Conservation (phyloP, 2,888 invertebrate genomes). For the Drosophila seclusa region DNA sequence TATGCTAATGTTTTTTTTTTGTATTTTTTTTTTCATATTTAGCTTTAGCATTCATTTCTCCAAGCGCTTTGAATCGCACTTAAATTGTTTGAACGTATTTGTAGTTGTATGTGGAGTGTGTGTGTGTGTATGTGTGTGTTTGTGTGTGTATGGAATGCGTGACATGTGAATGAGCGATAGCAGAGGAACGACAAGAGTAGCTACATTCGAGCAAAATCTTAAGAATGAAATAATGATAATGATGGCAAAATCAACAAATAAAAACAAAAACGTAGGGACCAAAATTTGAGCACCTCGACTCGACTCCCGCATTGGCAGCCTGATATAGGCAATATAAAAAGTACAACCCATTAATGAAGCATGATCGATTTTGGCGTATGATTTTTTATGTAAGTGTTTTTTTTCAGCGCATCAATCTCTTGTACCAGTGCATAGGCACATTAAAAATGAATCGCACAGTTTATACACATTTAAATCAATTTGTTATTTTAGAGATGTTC, state of each 20-base stretch:
- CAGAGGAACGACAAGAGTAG: slow-evolving; percentile 41
- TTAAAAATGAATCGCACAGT: slow-evolving; percentile 33
- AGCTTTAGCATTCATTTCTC: slow-evolving; percentile 79
- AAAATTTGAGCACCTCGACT: slow-evolving; percentile 18
- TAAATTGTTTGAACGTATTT: slow-evolving; percentile 41
- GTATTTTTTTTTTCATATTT: slow-evolving; percentile 62
- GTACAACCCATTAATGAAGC: slow-evolving; percentile 39
- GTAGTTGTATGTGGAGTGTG: slow-evolving; percentile 3
- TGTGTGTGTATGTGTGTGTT: slow-evolving; percentile 5
- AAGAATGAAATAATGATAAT: slow-evolving; percentile 55
- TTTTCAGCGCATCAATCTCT: slow-evolving; percentile 17
- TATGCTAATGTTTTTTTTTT: slow-evolving; percentile 29
- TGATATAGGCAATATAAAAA: slow-evolving; percentile 28
- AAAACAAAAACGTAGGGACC: slow-evolving; percentile 31
- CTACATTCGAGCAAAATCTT: slow-evolving; percentile 36
- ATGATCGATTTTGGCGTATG: slow-evolving; percentile 48
- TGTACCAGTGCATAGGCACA: neutral
- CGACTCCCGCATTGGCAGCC: slow-evolving; percentile 19
- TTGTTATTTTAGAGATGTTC: neutral
- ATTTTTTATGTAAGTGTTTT: slow-evolving; percentile 38
- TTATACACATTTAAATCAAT: neutral
- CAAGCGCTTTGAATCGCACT: slow-evolving; percentile 59
- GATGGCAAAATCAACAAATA: slow-evolving; percentile 45
- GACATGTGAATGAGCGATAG: slow-evolving; percentile 53
- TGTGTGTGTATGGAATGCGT: slow-evolving; percentile 34